These are phyloP conservation scores for Corynorhinus townsendii DNA, from an alignment of 2,113 vertebrate genomes.

Conservation along the genomic window DNA sequence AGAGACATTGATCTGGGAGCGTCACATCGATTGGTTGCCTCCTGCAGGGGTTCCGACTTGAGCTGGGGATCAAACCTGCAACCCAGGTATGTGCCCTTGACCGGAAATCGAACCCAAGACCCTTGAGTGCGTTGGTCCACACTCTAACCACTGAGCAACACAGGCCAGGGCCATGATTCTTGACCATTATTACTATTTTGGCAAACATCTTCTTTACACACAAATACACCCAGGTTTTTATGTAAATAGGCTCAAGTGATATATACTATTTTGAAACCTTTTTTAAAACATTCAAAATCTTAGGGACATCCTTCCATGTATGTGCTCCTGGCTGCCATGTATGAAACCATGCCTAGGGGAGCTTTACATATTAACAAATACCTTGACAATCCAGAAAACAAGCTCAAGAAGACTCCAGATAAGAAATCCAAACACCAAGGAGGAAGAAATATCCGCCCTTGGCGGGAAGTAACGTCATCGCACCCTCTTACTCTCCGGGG, in stretches of 20 bases:
- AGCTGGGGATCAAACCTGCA: too few relatives aligned
- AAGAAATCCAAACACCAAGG: not conserved
- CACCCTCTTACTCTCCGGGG: not conserved
- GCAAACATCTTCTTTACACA: not conserved
- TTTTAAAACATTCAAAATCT: not conserved
- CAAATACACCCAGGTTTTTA: not conserved
- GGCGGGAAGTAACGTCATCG: not conserved
- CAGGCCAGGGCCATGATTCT: not conserved
- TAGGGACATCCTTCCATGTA: not conserved
- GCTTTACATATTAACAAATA: not conserved
- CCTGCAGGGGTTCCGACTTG: too few relatives aligned
- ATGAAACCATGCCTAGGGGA: rapidly evolving
- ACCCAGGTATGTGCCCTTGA: too few relatives aligned
- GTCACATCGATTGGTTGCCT: too few relatives aligned
- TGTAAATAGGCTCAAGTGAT: not conserved
- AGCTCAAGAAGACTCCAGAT: not conserved
- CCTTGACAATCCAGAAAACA: not conserved
- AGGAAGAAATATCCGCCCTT: not conserved
- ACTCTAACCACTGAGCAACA: too few relatives aligned
- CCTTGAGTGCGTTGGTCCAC: too few relatives aligned
- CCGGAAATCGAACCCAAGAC: too few relatives aligned
- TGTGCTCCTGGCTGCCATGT: not conserved
- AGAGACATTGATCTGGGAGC: too few relatives aligned
- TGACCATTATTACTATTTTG: not conserved
- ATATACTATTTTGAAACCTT: not conserved